phyloP scores from a whole-genome alignment of 2,113 vertebrate genomes.

The Panthera uncia region DNA sequence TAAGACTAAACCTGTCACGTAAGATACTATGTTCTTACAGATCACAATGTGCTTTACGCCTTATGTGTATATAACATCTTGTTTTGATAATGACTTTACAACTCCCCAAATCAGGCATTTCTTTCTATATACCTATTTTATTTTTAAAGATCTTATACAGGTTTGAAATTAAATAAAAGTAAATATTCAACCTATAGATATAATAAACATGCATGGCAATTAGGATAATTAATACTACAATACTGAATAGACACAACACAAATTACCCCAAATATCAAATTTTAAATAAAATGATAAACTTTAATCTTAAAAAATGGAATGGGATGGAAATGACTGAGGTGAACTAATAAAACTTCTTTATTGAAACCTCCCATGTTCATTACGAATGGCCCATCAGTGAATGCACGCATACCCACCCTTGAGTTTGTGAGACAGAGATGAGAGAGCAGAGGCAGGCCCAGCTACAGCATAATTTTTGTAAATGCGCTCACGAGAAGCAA shows the following conservation, averaged over 20 bases:
- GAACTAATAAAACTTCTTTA: conserved; percentile 15
- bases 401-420: conserved; percentile 97
- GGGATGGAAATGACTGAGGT: conserved; percentile 79
- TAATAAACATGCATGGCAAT: conserved; percentile 36
- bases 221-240: conserved; percentile 27
- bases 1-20: not conserved
- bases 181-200: conserved; percentile 15
- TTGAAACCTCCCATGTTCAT: conserved; percentile 35
- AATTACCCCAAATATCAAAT: not conserved
- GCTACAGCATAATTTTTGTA: conserved; percentile 95
- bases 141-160: not conserved
- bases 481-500: conserved; percentile 97
- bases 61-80: not conserved
- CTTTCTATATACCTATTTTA: conserved; percentile 16
- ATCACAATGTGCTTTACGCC: not conserved
- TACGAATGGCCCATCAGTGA: conserved; percentile 76
- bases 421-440: conserved; percentile 96
- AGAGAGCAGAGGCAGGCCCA: conserved; percentile 95
- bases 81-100: not conserved
- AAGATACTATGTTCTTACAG: not conserved
- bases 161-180: not conserved
- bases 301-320: conserved; percentile 65
- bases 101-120: not conserved
- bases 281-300: conserved; percentile 65
- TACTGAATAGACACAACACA: conserved; percentile 13